Evolutionary conservation across 2,113 vertebrate species (phyloP), one percentile per base, ranked within the genome.

Genomic region (Euleptes europaea): DNA sequence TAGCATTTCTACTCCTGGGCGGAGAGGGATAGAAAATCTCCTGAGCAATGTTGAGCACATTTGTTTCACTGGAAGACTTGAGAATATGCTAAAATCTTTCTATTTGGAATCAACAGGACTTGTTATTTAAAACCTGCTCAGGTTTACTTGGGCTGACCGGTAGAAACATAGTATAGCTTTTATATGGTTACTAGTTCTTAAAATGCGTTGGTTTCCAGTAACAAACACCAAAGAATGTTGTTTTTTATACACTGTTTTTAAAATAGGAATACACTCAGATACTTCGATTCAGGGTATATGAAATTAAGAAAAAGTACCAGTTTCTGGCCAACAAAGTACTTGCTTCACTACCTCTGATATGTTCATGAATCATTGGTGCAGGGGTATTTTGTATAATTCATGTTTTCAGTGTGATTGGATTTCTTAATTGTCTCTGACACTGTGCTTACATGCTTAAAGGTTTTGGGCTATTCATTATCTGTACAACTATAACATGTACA

Each of bases 301-400:
- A 54, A 65, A 3, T 63, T 87, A 57, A 60, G 57, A 26, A 60
- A 60, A 60, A 23, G 5, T 51, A 49, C 26, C 40, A 42, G 47
- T 51, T 28, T 49, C 14, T 78, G 11, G 31, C 28, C 9, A 17
- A 47, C 31, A 40, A 26, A 81, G 4, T 31, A 54, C 73, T 82
- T 51, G 42, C 40, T 38, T 42, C 38, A 35, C 1, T 0, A 1
- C 12, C 1, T 12, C 0, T 1, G 0, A 0, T n/a, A 33, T 7
- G 66, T 67, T 35, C 31, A 2, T 5, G 47, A 33, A 26, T 13
- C 1, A 44, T 8, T 82, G 38, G 38, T 21, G 44, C 2, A 77
- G 17, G 42, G 5, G 9, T 78, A 71, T 3, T 26, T 9, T 0
- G 26, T 28, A 8, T 0, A 2, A 11, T 11, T 2, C 1, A 5